A percentile compares a stretch with the other conserved stretches of the same genome.
phyloP scores from a whole-genome alignment of 2,888 invertebrate genomes.

The Nysson spinosus region DNA sequence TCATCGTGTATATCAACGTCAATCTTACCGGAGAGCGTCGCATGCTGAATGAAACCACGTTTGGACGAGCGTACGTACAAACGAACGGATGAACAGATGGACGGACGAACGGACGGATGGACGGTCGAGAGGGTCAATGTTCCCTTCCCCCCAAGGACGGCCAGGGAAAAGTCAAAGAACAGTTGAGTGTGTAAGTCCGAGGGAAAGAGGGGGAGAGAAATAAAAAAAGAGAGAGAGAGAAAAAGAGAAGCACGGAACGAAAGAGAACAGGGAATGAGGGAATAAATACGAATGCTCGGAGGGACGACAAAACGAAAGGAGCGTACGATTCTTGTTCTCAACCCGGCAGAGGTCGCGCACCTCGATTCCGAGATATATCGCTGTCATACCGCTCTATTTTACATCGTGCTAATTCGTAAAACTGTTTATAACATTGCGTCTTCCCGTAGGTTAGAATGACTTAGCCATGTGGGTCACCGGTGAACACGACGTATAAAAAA shows the following conservation, averaged over 20 bases:
- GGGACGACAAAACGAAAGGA: slow-evolving; percentile 6
- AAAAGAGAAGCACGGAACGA: slow-evolving; percentile 1
- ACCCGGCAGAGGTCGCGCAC: slow-evolving; percentile 32
- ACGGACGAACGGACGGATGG: slow-evolving; percentile 30
- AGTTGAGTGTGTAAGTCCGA: slow-evolving; percentile 25
- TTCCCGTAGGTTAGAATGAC: slow-evolving; percentile 39
- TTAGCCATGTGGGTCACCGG: slow-evolving; percentile 25
- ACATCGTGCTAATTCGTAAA: slow-evolving; percentile 34
- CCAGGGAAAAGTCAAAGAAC: slow-evolving; percentile 56
- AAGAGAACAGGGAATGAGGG: neutral
- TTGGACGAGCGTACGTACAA: slow-evolving; percentile 33
- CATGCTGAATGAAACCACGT: slow-evolving; percentile 61
- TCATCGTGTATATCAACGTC: slow-evolving; percentile 49
- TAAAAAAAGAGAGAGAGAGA: slow-evolving; percentile 3
- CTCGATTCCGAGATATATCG: slow-evolving; percentile 21
- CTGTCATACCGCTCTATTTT: slow-evolving; percentile 6
- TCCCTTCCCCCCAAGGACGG: slow-evolving; percentile 58
- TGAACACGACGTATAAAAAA: slow-evolving; percentile 3
- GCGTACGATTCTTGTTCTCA: slow-evolving; percentile 13
- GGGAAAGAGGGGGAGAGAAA: neutral
- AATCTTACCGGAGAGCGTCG: slow-evolving; percentile 47
- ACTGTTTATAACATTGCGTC: slow-evolving; percentile 26
- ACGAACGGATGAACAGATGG: slow-evolving; percentile 19
- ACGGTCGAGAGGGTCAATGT: slow-evolving; percentile 56
- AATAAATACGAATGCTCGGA: slow-evolving; percentile 2